Evolutionary conservation across 2,888 invertebrate species (phyloP), one percentile per base, ranked within the genome.

Genomic region (Agapostemon virescens): DNA sequence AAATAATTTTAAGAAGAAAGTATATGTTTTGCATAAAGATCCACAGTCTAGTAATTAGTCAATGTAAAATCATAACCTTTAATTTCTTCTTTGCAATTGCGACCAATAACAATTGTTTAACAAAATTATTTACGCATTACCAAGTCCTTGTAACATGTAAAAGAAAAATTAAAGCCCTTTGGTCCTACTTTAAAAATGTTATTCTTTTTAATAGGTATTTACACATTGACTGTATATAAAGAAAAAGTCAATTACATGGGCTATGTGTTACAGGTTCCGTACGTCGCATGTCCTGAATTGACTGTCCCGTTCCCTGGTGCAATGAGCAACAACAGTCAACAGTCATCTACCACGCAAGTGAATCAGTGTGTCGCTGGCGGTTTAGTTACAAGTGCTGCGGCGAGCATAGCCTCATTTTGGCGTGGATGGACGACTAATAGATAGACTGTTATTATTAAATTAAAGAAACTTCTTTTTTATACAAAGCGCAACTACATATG

Each of bases 321-420:
- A 66, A 90, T 89, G 83, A 76, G 85, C 45, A 55, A 55, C 55
- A 55, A 55, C 55, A 90, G 87, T 81, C 92, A 92, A 78, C 92
- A 92, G 81, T 89, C 90, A 42, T 90, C 92, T 68, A 92, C 89
- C 82, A 89, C 91, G 87, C 92, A 93, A 83, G 92, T 92, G 68
- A 92, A 93, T 88, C 92, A 92, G 88, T 92, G 95, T 93, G 94
- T 96, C 84, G 96, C 96, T 58, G 96, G 95, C 40, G 96, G 97
- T 72, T 94, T 97, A 33, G 95, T 97, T 88, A 96, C 96, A 77
- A 97, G 97, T 88, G 97, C 97, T 38, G 97, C 97, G 72, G 96
- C 97, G 77, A 96, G 97, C 84, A 94, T 98, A 85, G 96, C 96
- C 64, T 97, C 97, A 76, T 94, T 97, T 89, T 96, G 97, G 95